Conservation (phyloP, 2,797 vertebrate genomes). For the Philypnodon macrostomus region DNA sequence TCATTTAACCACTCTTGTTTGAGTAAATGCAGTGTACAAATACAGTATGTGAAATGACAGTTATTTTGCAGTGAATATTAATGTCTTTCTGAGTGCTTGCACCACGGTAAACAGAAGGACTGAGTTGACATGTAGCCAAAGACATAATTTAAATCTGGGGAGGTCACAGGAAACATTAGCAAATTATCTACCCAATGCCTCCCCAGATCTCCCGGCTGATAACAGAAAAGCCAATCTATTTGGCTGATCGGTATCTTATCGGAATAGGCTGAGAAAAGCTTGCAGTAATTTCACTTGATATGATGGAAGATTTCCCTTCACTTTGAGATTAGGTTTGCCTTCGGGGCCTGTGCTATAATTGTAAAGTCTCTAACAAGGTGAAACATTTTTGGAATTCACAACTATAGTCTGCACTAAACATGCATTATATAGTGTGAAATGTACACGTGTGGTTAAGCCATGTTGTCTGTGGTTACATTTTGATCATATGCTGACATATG, state of each 20-base stretch:
- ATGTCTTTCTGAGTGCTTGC: constrained; percentile 66
- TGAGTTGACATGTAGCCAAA: constrained; percentile 75
- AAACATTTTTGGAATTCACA: constrained; percentile 69
- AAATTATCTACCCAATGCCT: constrained; percentile 80
- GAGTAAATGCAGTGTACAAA: constrained; percentile 53
- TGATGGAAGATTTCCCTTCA: constrained; percentile 77
- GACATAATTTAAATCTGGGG: constrained; percentile 79
- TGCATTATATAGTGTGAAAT: constrained; percentile 31
- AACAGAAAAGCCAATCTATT: constrained; percentile 81
- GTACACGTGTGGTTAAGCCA: constrained; percentile 17
- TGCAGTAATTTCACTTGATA: constrained; percentile 78
- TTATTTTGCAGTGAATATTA: constrained; percentile 71
- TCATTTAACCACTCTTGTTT: constrained; percentile 47
- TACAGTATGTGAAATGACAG: constrained; percentile 53
- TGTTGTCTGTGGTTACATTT: neutral
- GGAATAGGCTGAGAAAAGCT: constrained; percentile 75
- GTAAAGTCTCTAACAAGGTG: constrained; percentile 73
- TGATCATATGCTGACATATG: too few relatives aligned
- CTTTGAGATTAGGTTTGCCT: constrained; percentile 78
- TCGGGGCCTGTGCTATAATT: constrained; percentile 71
- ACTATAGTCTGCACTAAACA: constrained; percentile 57
- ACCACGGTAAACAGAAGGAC: constrained; percentile 70
- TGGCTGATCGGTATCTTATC: constrained; percentile 81
- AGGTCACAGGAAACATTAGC: constrained; percentile 84
- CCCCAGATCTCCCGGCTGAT: constrained; percentile 77